These are phyloP conservation scores for Sinocyclocheilus rhinocerous DNA, from an alignment of 2,113 vertebrate species.

Conservation along the genomic window DNA sequence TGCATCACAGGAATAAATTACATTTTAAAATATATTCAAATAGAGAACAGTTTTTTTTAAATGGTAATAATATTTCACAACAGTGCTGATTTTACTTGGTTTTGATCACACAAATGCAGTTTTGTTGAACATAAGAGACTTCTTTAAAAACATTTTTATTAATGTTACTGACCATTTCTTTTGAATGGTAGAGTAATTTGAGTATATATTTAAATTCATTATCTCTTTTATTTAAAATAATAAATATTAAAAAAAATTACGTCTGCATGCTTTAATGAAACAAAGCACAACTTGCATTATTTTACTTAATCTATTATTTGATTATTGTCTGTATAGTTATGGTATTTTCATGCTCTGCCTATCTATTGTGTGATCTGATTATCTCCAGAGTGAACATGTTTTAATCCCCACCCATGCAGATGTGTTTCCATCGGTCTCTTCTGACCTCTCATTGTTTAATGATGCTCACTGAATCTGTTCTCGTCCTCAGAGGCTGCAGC, in stretches of 20 bases:
- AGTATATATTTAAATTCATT: background rate
- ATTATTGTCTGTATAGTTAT: background rate
- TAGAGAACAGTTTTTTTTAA: too few relatives aligned
- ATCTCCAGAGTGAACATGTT: background rate
- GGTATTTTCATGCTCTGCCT: background rate
- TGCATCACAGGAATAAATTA: too few relatives aligned
- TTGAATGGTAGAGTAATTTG: background rate
- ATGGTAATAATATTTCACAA: background rate
- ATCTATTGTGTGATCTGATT: background rate
- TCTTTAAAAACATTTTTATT: too few relatives aligned
- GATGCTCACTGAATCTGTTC: background rate
- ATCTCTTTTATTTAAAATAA: background rate
- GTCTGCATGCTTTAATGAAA: background rate
- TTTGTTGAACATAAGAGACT: background rate
- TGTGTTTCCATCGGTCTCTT: background rate
- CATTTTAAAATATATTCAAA: too few relatives aligned
- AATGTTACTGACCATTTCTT: too few relatives aligned
- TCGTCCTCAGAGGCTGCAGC: constrained; percentile 76
- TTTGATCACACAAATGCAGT: background rate
- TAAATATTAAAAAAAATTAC: background rate
- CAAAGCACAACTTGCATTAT: background rate
- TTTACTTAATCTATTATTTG: background rate
- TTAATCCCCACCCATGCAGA: background rate
- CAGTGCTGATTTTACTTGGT: background rate
- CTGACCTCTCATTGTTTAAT: constrained; percentile 7